phyloP scores from a whole-genome alignment of 2,888 invertebrate species.

The Leucophenga maculata region DNA sequence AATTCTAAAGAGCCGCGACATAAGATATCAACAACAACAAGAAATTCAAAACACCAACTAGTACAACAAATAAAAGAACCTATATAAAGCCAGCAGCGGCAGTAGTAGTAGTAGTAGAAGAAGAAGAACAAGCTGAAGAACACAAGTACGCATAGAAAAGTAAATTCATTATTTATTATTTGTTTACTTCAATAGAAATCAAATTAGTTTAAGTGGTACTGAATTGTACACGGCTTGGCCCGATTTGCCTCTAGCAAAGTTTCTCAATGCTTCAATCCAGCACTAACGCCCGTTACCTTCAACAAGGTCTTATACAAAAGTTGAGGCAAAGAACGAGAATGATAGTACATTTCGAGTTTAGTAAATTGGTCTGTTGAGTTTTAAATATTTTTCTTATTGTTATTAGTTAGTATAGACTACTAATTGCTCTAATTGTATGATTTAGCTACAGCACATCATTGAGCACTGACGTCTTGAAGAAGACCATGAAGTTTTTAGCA shows the following conservation, averaged over 20 bases:
- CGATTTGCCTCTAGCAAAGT: conserved; percentile 1
- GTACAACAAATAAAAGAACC: background rate
- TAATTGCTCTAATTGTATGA: no score
- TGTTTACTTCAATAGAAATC: conserved; percentile 65
- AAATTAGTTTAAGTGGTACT: conserved; percentile 60
- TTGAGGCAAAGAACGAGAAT: background rate
- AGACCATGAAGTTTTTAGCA: no score
- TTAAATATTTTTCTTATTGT: no score
- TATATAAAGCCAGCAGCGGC: background rate
- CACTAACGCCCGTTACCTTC: background rate
- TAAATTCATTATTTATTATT: conserved; percentile 65
- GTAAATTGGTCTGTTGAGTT: no score
- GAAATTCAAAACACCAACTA: background rate
- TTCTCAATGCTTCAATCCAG: background rate
- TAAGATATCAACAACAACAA: background rate
- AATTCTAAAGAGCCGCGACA: conserved; percentile 1
- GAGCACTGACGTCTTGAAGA: no score
- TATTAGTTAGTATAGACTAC: no score
- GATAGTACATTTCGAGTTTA: background rate
- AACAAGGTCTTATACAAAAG: background rate
- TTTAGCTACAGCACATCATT: no score
- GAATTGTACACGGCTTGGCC: conserved; percentile 19
- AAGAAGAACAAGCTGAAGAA: background rate
- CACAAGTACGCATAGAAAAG: conserved; percentile 58
- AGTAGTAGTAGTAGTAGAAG: background rate